These are phyloP conservation scores for Lepidotrigona ventralis DNA, from an alignment of 1,140 invertebrate species.

Conservation along the genomic window DNA sequence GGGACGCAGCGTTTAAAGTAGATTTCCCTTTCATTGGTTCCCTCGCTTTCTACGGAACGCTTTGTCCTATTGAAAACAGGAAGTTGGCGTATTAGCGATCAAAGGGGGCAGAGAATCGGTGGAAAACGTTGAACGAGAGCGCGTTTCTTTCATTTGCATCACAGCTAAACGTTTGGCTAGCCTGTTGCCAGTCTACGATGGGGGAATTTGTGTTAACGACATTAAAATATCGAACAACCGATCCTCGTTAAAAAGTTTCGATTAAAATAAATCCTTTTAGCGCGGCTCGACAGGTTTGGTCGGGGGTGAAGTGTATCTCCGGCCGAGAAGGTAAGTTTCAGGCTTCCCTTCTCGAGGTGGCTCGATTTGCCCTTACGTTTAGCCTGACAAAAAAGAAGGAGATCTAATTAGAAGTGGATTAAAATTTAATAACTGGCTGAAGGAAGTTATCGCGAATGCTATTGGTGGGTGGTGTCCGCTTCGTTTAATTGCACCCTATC, in stretches of 20 bases:
- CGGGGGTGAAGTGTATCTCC: conserved; percentile 3
- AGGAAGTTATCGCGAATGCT: conserved; percentile 68
- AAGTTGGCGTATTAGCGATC: conserved; percentile 36
- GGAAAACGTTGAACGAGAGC: not conserved
- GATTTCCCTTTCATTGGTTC: conserved; percentile 22
- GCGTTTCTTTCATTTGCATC: conserved; percentile 10
- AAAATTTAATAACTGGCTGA: conserved; percentile 76
- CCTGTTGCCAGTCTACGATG: not conserved
- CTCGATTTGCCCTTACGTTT: conserved; percentile 54
- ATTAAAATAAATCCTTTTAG: conserved; percentile 75
- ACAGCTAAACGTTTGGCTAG: not conserved
- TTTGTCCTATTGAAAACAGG: conserved; percentile 39
- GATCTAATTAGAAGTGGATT: conserved; percentile 76
- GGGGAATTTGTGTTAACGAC: conserved; percentile 59
- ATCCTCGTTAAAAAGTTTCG: conserved; percentile 74
- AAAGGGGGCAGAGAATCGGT: conserved; percentile 10
- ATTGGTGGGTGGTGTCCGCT: conserved; percentile 70
- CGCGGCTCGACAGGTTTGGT: not conserved
- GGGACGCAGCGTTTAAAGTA: conserved; percentile 9
- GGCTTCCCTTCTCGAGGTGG: conserved; percentile 30
- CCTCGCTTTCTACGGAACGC: conserved; percentile 5
- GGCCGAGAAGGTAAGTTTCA: conserved; percentile 1
- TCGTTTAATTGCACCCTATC: conserved; percentile 69
- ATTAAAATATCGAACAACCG: conserved; percentile 72
- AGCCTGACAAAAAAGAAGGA: conserved; percentile 61